Percentiles rank a stretch among this genome's conserved stretches.
Evolutionary conservation across 2,113 vertebrate genomes (phyloP).

Genomic region (Pampusana beccarii): DNA sequence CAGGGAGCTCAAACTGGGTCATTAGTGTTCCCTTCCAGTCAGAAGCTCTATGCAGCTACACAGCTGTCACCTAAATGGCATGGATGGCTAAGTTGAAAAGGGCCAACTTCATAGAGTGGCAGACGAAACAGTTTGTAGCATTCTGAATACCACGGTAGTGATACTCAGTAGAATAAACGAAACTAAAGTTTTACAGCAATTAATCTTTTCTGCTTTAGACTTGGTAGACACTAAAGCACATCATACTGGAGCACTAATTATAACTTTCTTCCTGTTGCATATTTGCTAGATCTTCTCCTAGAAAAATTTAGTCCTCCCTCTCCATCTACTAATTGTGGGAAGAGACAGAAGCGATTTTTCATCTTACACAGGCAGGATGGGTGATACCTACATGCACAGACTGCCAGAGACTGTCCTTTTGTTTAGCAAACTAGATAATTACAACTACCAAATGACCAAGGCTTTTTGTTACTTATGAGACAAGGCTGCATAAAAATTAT

Average conservation of each 20-base stretch:
- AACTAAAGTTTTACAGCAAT: background rate
- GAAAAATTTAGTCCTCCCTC: background rate
- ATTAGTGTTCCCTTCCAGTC: background rate
- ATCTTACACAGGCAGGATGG: background rate
- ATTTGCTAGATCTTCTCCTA: background rate
- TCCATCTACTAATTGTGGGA: background rate
- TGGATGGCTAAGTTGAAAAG: background rate
- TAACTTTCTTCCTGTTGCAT: background rate
- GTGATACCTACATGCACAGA: background rate
- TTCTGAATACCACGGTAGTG: background rate
- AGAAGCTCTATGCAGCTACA: background rate
- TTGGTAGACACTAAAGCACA: background rate
- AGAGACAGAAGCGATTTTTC: background rate
- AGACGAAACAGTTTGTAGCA: background rate
- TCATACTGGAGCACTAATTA: background rate
- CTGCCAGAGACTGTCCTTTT: background rate
- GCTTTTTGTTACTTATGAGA: background rate
- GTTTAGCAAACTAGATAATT: background rate
- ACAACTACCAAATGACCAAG: background rate
- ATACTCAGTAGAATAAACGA: background rate
- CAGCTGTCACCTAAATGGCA: background rate
- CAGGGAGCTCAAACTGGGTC: background rate
- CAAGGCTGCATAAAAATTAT: background rate
- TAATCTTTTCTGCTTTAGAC: background rate
- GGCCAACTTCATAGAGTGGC: background rate